Evolutionary conservation across 53 echinoderm and acorn worm genomes (phyloP).

Genomic region (Crossaster papposus): DNA sequence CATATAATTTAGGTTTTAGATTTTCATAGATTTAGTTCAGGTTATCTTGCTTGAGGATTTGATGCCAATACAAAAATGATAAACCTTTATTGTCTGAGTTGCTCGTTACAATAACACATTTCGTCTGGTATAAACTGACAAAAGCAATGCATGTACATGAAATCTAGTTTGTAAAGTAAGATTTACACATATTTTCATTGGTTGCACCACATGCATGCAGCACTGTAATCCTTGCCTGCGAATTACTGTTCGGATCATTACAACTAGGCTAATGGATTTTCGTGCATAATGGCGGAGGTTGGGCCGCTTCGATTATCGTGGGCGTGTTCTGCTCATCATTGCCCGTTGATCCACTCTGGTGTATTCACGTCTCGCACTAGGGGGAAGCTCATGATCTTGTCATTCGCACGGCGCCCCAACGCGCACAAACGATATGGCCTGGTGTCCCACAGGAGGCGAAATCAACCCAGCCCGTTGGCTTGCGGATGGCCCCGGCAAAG

Average conservation of each 20-base stretch:
- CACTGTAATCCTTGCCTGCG: neutral
- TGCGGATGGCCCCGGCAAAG: slow-evolving; percentile 33
- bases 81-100: no score
- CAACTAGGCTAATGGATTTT: slow-evolving; percentile 55
- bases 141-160: neutral
- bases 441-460: slow-evolving; percentile 39
- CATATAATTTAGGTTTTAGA: no score
- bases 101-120: no score
- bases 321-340: slow-evolving; percentile 44
- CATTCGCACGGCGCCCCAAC: slow-evolving; percentile 39
- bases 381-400: slow-evolving; percentile 42
- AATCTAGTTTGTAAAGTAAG: neutral
- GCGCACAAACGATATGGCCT: slow-evolving; percentile 50
- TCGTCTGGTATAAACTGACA: no score
- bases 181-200: neutral
- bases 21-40: no score
- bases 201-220: neutral
- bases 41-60: no score
- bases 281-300: slow-evolving; percentile 25
- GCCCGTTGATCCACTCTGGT: slow-evolving; percentile 1
- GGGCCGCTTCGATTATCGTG: slow-evolving; percentile 28
- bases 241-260: neutral
- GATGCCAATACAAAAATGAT: neutral
- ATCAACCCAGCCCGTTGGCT: slow-evolving; percentile 35
- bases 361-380: slow-evolving; percentile 21